Evolutionary conservation across 2,113 vertebrate species (phyloP).

Genomic region (Xenotilapia flavipinnis): DNA sequence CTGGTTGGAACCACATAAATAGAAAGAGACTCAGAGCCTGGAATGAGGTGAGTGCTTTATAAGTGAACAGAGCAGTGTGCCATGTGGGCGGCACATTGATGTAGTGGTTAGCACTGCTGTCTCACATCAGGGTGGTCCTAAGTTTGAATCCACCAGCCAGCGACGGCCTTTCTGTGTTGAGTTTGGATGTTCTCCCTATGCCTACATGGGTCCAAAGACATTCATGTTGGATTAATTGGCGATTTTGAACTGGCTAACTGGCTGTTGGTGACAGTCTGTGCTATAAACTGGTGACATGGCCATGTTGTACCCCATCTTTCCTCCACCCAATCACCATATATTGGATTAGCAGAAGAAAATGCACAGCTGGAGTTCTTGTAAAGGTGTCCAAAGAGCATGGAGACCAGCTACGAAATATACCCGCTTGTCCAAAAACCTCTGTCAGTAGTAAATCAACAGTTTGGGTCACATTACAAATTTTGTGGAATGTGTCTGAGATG

Average conservation of each 20-base stretch:
- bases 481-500: background rate
- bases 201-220: fast-evolving
- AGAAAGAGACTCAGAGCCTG: background rate
- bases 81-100: fast-evolving
- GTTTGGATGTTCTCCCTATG: background rate
- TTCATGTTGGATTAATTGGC: background rate
- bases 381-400: background rate
- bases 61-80: background rate
- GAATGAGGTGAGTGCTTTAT: background rate
- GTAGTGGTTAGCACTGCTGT: background rate
- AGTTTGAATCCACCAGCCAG: background rate
- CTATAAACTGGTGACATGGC: background rate
- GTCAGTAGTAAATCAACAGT: background rate
- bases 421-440: background rate
- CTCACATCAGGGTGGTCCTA: background rate
- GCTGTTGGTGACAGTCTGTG: background rate
- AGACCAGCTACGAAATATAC: background rate
- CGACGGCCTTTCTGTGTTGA: background rate
- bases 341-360: fast-evolving
- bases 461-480: background rate
- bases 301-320: background rate
- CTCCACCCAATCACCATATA: background rate
- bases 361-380: background rate
- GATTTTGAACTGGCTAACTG: fast-evolving
- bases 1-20: background rate